Evolutionary conservation across 1,140 invertebrate genomes (phyloP).

Genomic region (Solen grandis): DNA sequence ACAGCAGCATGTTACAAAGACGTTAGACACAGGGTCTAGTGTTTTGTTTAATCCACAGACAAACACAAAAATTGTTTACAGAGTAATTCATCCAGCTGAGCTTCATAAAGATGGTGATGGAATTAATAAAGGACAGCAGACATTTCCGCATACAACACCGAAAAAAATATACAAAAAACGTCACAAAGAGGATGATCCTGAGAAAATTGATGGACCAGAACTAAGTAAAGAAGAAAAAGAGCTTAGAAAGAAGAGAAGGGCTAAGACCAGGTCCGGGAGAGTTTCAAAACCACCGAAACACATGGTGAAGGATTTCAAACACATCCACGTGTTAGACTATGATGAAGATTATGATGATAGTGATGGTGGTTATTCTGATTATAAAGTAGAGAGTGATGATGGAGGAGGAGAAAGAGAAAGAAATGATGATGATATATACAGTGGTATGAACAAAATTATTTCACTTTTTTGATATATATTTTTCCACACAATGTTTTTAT

Average conservation of each 20-base stretch:
- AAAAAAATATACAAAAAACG: conserved; percentile 71
- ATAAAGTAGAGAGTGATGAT: conserved; percentile 82
- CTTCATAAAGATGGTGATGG: conserved; percentile 71
- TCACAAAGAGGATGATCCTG: conserved; percentile 78
- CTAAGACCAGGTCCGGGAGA: conserved; percentile 84
- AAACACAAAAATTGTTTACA: conserved; percentile 85
- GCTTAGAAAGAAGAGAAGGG: conserved; percentile 84
- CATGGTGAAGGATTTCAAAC: conserved; percentile 87
- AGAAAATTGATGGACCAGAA: conserved; percentile 76
- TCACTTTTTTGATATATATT: no score
- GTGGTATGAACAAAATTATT: no score
- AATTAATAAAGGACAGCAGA: conserved; percentile 57
- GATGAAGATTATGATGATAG: conserved; percentile 85
- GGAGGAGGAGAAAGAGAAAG: conserved; percentile 58
- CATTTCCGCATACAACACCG: conserved; percentile 33
- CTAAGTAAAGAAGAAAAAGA: conserved; percentile 82
- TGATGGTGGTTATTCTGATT: conserved; percentile 86
- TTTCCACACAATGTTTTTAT: no score
- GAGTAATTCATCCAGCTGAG: conserved; percentile 81
- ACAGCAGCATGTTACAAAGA: conserved; percentile 81
- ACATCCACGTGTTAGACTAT: conserved; percentile 85
- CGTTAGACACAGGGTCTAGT: conserved; percentile 80
- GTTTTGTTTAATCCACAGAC: conserved; percentile 83
- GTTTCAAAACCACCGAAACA: conserved; percentile 86
- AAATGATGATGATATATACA: conserved; percentile 50